A percentile compares a stretch with the other conserved stretches of the same genome.
Conservation (phyloP, 2,797 vertebrate species). For the Lutjanus argentimaculatus region DNA sequence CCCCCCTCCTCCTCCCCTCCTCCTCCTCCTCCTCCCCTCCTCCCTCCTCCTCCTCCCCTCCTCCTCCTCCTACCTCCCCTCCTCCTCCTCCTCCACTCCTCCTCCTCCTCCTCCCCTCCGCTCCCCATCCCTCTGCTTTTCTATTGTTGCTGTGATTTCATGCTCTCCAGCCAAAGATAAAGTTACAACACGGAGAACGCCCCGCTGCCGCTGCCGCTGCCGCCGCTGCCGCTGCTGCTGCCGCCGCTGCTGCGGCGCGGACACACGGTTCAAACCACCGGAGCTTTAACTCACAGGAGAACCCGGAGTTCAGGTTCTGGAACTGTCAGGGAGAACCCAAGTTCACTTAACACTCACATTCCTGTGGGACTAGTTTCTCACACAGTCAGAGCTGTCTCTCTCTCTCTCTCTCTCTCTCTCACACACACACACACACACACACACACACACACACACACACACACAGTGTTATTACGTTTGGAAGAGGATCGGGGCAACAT, state of each 20-base stretch:
- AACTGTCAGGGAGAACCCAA: slow-evolving; percentile 1
- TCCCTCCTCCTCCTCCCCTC: neutral
- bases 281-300: too few relatives aligned
- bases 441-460: neutral
- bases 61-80: slow-evolving; percentile 11
- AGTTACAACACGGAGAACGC: slow-evolving; percentile 26
- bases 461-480: neutral
- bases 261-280: too few relatives aligned
- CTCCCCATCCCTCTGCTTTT: slow-evolving; percentile 35
- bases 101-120: slow-evolving; percentile 40
- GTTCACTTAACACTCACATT: slow-evolving; percentile 60
- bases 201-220: neutral
- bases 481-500: too few relatives aligned
- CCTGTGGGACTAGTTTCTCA: slow-evolving; percentile 81
- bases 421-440: neutral
- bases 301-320: too few relatives aligned
- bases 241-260: too few relatives aligned
- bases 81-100: neutral
- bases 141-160: slow-evolving; percentile 80
- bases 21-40: slow-evolving; percentile 38
- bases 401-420: too few relatives aligned
- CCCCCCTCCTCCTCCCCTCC: neutral
- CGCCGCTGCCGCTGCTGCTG: too few relatives aligned
- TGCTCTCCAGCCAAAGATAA: slow-evolving; percentile 38
- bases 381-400: neutral